These are phyloP conservation scores for Contarinia nasturtii DNA, from an alignment of 1,140 invertebrate genomes.

Conservation along the genomic window DNA sequence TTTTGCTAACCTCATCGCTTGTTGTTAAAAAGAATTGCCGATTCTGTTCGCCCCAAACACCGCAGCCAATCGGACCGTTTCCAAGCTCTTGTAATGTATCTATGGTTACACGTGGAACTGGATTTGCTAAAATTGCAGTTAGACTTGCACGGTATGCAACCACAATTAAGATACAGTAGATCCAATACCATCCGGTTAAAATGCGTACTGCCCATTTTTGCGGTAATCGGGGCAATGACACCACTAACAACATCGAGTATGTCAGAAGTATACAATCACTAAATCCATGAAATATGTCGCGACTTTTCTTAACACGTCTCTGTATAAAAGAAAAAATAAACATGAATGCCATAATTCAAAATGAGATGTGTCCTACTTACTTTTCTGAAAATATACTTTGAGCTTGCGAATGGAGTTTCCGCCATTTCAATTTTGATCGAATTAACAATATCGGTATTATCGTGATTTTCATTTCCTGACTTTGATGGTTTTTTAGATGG, in stretches of 20 bases:
- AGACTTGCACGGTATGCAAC: slow-evolving; percentile 62
- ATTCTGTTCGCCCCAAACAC: slow-evolving; percentile 47
- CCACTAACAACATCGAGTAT: slow-evolving; percentile 56
- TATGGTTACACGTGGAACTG: slow-evolving; percentile 48
- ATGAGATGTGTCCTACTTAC: background rate
- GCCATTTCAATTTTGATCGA: background rate
- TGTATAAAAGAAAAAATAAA: background rate
- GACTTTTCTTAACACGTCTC: background rate
- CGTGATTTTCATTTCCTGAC: background rate
- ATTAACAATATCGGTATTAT: background rate
- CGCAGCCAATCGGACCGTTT: slow-evolving; percentile 36
- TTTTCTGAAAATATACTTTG: background rate
- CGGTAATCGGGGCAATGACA: slow-evolving; percentile 48
- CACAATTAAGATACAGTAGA: slow-evolving; percentile 58
- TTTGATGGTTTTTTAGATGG: background rate
- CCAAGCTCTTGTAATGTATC: slow-evolving; percentile 49
- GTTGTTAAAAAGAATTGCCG: slow-evolving; percentile 48
- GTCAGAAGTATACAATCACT: slow-evolving; percentile 55
- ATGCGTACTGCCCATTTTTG: slow-evolving; percentile 54
- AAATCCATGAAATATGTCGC: slow-evolving; percentile 42
- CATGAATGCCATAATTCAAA: background rate
- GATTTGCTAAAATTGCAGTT: slow-evolving; percentile 62
- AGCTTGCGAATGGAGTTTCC: background rate
- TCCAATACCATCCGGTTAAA: slow-evolving; percentile 67
- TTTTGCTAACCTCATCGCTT: slow-evolving; percentile 37